A percentile compares a stretch with the other conserved stretches of the same genome.
Evolutionary conservation across 2,797 vertebrate species (phyloP).

Genomic region (Odontamblyopus lacepedii): DNA sequence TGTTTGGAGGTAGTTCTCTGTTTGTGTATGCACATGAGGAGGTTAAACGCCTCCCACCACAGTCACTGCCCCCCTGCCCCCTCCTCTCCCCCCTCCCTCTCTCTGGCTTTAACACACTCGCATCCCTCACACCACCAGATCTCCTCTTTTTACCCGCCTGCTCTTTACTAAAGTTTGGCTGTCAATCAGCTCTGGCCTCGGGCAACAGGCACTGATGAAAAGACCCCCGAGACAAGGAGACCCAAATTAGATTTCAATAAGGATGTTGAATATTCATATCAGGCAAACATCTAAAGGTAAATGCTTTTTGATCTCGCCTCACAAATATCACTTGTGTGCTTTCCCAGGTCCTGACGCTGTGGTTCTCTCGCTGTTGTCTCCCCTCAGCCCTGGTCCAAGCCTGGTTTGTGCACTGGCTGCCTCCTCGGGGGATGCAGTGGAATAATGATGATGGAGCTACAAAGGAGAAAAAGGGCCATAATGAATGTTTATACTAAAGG

Average conservation of each 20-base stretch:
- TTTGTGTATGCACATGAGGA: conserved; percentile 66
- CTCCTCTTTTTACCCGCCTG: conserved; percentile 67
- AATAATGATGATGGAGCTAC: conserved; percentile 82
- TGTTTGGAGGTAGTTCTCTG: conserved; percentile 40
- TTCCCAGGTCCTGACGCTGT: conserved; percentile 79
- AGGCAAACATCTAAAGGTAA: conserved; percentile 95
- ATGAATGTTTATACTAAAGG: conserved; percentile 86
- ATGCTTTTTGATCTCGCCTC: conserved; percentile 83
- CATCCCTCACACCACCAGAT: conserved; percentile 72
- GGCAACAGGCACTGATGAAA: conserved; percentile 98
- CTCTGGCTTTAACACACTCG: conserved; percentile 66
- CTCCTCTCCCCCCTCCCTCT: conserved; percentile 65
- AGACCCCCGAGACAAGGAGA: conserved; percentile 94
- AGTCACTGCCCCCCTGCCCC: conserved; percentile 37
- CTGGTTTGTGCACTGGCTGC: conserved; percentile 59
- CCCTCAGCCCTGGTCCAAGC: conserved; percentile 69
- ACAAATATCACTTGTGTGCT: conserved; percentile 87
- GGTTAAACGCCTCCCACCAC: conserved; percentile 56
- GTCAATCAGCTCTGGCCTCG: conserved; percentile 93
- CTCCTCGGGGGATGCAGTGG: conserved; percentile 74
- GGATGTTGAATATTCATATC: conserved; percentile 97
- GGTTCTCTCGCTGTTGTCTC: conserved; percentile 75
- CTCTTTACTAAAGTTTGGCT: conserved; percentile 86
- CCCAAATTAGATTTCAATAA: conserved; percentile 99
- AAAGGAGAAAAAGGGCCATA: conserved; percentile 80